Base-by-base conservation (phyloP, 2,797 vertebrate genomes). In the Adrianichthys oophorus region DNA sequence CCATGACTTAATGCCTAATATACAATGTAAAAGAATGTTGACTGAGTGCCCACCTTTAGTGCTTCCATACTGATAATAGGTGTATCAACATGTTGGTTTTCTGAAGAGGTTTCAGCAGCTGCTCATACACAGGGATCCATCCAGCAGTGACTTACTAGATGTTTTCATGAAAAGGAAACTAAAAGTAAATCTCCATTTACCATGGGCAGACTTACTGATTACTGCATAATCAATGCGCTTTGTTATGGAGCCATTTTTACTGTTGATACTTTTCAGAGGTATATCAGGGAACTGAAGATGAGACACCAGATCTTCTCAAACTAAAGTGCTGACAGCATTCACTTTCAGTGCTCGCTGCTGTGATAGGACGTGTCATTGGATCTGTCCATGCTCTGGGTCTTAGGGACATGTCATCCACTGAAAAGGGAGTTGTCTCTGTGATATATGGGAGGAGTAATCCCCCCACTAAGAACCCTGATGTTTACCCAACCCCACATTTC, bases 391-490 rank as follows among this genome's bases (percentile, higher is more conserved):
- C 72, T 62, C 79, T 70, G 76, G 74, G 83, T 86, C 88, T 82
- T 75, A 73, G 88, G 76, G 76, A 86, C 88, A 87, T 92, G 89
- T 93, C 91, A 92, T 83, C 78, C 23, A 65, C 76, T 91, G 90
- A 92, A 92, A 93, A 86, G 90, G 65, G 72, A 79, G 74, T 87
- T 93, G 92, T 93, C 92, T 93, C 62, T 14, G 82, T 93, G 92
- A 93, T 93, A 80, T 87, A 94, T 93, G 90, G 90, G 83, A 76
- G 78, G 87, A 85, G 90, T 93, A 92, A 93, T 93, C 89, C 89
- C 80, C 50, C 83, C 82, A 88, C 70, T 85, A 90, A 88, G 91
- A 91, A 88, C 89, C 90, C 89, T 89, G 85, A 91, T 92, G 90
- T 92, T 93, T 92, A 91, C 90, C 82, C 86, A 87, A 72, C 80